Evolutionary conservation across 2,797 vertebrate genomes (phyloP), one percentile per base, ranked within the genome.

Genomic region (Pseudochirops corinnae): DNA sequence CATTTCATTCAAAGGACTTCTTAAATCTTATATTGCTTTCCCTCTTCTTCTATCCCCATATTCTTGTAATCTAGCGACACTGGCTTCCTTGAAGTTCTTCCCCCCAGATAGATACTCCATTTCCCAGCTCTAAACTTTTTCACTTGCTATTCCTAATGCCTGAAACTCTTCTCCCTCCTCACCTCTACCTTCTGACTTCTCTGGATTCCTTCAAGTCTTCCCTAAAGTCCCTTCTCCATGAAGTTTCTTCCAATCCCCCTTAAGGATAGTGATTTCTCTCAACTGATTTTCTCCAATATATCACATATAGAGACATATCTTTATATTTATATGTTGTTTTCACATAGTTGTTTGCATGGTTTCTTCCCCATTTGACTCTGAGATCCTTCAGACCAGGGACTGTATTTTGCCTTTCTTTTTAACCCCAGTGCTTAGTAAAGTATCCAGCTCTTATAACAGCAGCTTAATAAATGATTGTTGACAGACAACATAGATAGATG

Each of bases 1-100:
- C 62, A 46, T 92, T 97, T 92, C 55, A 95, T 53, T 96, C 91
- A 53, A 92, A 92, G 62, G 74, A 92, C 90, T 74, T 74, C n/a
- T 74, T 74, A 39, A 6, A 74, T 39, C 33, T 24, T 24, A 39
- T 39, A 46, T n/a, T 74, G 67, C n/a, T 82, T 46, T 4, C 7
- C n/a, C 6, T 46, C 28, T 74, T 74, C 67, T 18, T 9, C 67
- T 39, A 39, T 1, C 1, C 13, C 18, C 67, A 74, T 74, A 74
- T 39, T 39, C n/a, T 74, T 74, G 16, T 39, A 6, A 39, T 9
- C n/a, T 82, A 82, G 67, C 3, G 67, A 24, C n/a, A 82, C 2
- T 46, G n/a, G n/a, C 6, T 39, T 24, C 18, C 67, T 24, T 39
- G 18, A 82, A 82, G 67, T 46, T 82, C 18, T 82, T 82, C 67